A percentile compares a stretch with the other conserved stretches of the same genome.
Conservation (phyloP, 2,797 vertebrate species). For the Dipus sagitta region DNA sequence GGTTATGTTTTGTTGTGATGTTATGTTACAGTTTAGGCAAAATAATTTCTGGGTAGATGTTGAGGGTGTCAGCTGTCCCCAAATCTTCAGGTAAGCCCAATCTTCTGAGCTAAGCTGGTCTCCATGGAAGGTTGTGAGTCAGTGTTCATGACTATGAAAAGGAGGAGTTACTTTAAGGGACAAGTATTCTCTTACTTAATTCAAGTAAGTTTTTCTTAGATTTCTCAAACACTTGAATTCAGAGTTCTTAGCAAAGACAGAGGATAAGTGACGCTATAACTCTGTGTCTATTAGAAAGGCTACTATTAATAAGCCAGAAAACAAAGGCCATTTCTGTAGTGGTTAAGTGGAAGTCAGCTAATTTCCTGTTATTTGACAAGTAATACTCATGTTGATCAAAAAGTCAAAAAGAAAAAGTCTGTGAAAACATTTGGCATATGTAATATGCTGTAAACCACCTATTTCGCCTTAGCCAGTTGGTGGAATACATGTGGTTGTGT, state of each 20-base stretch:
- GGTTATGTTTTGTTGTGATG: too few relatives aligned
- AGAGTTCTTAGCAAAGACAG: slow-evolving; percentile 48
- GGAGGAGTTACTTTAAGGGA: slow-evolving; percentile 31
- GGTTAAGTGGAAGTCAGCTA: not conserved
- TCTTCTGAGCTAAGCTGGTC: slow-evolving; percentile 48
- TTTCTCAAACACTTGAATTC: slow-evolving; percentile 69
- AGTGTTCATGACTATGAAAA: not conserved
- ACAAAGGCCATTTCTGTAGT: not conserved
- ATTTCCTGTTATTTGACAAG: slow-evolving; percentile 56
- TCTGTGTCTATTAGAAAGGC: not conserved
- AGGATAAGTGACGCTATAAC: not conserved
- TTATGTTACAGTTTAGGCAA: slow-evolving; percentile 48
- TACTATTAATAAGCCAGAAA: slow-evolving; percentile 44
- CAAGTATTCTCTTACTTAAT: slow-evolving; percentile 6
- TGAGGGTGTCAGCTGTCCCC: not conserved
- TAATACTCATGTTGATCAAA: slow-evolving; percentile 23
- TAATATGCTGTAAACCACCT: not conserved
- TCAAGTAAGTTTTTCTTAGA: slow-evolving; percentile 21
- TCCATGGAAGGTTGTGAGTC: not conserved
- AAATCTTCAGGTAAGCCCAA: not conserved
- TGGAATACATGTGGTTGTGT: not conserved
- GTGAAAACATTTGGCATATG: not conserved
- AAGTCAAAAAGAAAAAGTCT: not conserved
- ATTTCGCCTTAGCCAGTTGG: not conserved
- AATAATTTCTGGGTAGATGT: slow-evolving; percentile 24